Conservation (phyloP, 2,113 vertebrate species). For the Lycaon pictus region DNA sequence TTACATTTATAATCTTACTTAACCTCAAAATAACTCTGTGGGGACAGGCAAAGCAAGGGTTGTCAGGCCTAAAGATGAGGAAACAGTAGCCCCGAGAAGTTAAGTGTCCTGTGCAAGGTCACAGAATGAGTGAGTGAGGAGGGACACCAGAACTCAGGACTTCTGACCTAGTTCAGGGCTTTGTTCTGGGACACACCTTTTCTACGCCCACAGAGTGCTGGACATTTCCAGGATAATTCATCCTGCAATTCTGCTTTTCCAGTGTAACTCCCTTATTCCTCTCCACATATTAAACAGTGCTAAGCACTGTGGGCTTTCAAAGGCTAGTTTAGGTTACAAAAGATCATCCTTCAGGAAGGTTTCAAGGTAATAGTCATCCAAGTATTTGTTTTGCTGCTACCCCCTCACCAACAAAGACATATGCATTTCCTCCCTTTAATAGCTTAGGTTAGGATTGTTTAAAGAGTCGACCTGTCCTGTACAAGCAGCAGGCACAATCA, state of each 20-base stretch:
- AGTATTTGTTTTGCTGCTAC: background rate
- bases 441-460: background rate
- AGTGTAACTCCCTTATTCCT: background rate
- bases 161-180: background rate
- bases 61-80: background rate
- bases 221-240: constrained; percentile 14
- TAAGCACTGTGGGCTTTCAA: background rate
- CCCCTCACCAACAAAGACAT: background rate
- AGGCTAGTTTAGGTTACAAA: background rate
- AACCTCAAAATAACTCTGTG: constrained; percentile 31
- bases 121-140: background rate
- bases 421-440: background rate
- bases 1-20: constrained; percentile 44
- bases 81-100: background rate
- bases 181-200: background rate
- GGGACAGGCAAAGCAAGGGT: background rate
- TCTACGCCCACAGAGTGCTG: background rate
- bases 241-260: background rate
- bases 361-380: background rate
- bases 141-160: background rate
- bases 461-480: background rate
- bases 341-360: background rate
- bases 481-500: background rate
- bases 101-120: background rate
- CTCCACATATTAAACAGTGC: background rate